Evolutionary conservation across 2,888 invertebrate genomes (phyloP).

Genomic region (Pharmacophagus antenor): DNA sequence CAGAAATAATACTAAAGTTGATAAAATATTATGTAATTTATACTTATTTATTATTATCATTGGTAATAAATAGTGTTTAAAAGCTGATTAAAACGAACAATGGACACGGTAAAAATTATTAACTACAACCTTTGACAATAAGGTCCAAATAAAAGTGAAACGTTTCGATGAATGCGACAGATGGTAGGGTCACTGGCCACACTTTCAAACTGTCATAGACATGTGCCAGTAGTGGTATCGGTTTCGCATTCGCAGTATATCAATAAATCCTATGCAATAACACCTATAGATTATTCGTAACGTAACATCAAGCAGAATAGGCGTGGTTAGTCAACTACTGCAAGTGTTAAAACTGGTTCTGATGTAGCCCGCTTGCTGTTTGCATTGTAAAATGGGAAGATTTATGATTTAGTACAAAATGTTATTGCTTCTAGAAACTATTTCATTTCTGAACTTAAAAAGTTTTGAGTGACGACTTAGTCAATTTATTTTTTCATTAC

Average conservation of each 20-base stretch:
- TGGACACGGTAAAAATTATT: not conserved
- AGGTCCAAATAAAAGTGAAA: conserved; percentile 41
- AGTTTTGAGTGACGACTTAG: too few relatives aligned
- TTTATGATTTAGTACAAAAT: conserved; percentile 48
- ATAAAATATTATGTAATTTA: too few relatives aligned
- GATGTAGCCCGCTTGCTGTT: conserved; percentile 36
- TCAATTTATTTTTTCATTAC: too few relatives aligned
- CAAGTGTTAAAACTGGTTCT: conserved; percentile 58
- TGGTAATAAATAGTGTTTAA: too few relatives aligned
- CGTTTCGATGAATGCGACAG: conserved; percentile 39
- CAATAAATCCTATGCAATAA: conserved; percentile 50
- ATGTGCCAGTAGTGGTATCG: conserved; percentile 51
- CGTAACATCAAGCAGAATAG: conserved; percentile 45
- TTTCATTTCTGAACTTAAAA: not conserved
- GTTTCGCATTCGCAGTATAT: conserved; percentile 47
- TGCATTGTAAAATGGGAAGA: conserved; percentile 48
- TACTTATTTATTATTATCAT: too few relatives aligned
- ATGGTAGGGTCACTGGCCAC: conserved; percentile 55
- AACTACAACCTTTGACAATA: conserved; percentile 29
- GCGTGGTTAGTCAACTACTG: conserved; percentile 49
- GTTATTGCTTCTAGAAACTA: not conserved
- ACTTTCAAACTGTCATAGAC: conserved; percentile 35
- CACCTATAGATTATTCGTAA: conserved; percentile 35
- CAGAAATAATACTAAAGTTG: too few relatives aligned
- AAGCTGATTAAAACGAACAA: not conserved